These are phyloP conservation scores for Drosophila crucigera DNA, from an alignment of 2,888 invertebrate species.

Conservation along the genomic window DNA sequence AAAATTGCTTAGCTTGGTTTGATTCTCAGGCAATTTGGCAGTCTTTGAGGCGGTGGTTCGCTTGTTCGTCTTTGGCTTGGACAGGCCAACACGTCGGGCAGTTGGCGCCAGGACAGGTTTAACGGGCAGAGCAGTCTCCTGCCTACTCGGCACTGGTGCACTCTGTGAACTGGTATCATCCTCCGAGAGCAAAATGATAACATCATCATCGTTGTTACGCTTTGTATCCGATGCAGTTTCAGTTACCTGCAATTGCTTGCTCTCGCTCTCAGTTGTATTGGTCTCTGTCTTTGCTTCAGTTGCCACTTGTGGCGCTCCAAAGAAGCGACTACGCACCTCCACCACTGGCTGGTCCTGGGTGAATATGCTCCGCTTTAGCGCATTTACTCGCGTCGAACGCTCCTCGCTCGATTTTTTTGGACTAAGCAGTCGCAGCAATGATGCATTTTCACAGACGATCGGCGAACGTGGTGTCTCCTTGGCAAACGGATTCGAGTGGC, in stretches of 20 bases:
- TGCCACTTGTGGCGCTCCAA: slow-evolving; percentile 75
- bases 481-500: slow-evolving; percentile 82
- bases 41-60: slow-evolving; percentile 39
- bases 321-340: slow-evolving; percentile 88
- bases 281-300: slow-evolving; percentile 52
- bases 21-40: slow-evolving; percentile 79
- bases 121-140: slow-evolving; percentile 21
- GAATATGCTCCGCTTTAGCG: slow-evolving; percentile 64
- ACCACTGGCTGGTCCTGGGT: slow-evolving; percentile 44
- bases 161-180: slow-evolving; percentile 48
- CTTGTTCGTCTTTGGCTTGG: slow-evolving; percentile 49
- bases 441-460: slow-evolving; percentile 69
- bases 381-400: slow-evolving; percentile 17
- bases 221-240: neutral
- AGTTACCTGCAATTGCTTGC: neutral
- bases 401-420: slow-evolving; percentile 57
- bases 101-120: slow-evolving; percentile 23
- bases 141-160: slow-evolving; percentile 34
- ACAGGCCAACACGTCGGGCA: slow-evolving; percentile 65
- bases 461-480: slow-evolving; percentile 64
- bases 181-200: slow-evolving; percentile 55
- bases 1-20: slow-evolving; percentile 88
- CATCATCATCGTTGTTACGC: slow-evolving; percentile 30
- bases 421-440: slow-evolving; percentile 75
- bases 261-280: slow-evolving; percentile 12